Evolutionary conservation across 1,140 invertebrate species (phyloP), one percentile per base, ranked within the genome.

Genomic region (Meloidogyne hapla): DNA sequence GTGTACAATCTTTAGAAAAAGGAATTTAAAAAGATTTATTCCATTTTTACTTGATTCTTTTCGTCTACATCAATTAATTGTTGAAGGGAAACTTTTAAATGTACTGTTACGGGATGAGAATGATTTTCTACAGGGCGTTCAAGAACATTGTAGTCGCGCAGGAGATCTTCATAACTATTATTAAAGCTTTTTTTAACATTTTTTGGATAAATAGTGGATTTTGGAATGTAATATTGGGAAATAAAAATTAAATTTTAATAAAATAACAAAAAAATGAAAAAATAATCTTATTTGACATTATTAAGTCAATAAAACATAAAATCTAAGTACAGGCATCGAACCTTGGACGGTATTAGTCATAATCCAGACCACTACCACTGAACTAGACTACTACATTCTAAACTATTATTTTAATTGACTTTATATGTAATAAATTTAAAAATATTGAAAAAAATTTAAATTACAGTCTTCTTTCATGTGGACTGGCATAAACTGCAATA

Each of bases 51-150:
- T n/a, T 73, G 70, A 64, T 73, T 73, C 28, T 73, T 73, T 64
- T 73, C 85, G 72, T 98, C 96, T 92, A 99, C 95, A 91, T 99
- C 96, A 89, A 99, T 98, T 89, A 99, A 96, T 91, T 99, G 96
- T 92, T 97, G 96, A 8, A 83, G 74, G 6, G 80, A 85, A 21
- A 86, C 85, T 77, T 86, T 87, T 45, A 86, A 71, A 69, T 86
- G 79, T 21, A 86, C 86, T 5, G 77, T 78, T 69, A 86, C 85
- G 25, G 85, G 84, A 25, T 81, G 69, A 1, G 85, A 84, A 69
- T 87, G 84, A 71, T 87, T 97, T 87, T 92, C 92, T 85, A 98
- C 95, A 72, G 96, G 96, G 87, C 96, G 90, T 91, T 98, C 95
- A 89, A 97, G 91, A 84, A 92, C 92, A 91, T 98, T 97, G 91